Evolutionary conservation across 23 tunicate genomes (phyloP), one percentile per base, ranked within the genome.

Genomic region (Ciona savignyi): DNA sequence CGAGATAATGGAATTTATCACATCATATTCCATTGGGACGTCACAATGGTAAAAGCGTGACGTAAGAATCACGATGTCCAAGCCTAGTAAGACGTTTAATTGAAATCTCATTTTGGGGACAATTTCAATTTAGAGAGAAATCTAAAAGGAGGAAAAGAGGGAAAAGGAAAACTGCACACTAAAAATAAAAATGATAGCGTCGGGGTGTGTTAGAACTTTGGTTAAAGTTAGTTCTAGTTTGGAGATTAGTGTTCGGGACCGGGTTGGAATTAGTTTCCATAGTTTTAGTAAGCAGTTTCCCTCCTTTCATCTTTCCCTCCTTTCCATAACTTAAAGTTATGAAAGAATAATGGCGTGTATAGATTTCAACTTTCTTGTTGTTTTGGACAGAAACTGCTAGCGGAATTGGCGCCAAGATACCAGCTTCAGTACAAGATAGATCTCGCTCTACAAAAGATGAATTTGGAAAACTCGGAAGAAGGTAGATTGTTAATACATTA

Each of bases 341-440:
- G n/a, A n/a, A n/a, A n/a, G n/a, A n/a, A n/a, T n/a, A n/a, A n/a
- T n/a, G n/a, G n/a, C n/a, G n/a, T n/a, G n/a, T n/a, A n/a, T n/a
- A n/a, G n/a, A n/a, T n/a, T n/a, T n/a, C n/a, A n/a, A 49, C 22
- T 25, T 21, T 64, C 23, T 21, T 64, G 23, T 19, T 19, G 4
- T 28, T 33, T 33, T 33, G 9, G 23, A 15, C 32, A 72, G 76
- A 49, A 72, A 27, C 56, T 72, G 1, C 64, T 72, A 15, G 76
- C 76, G 33, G 34, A 72, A 32, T 26, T 72, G 32, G 23, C 56
- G 3, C 76, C 76, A 11, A 42, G 76, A 3, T 72, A 72, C 21
- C 49, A 33, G 63, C 76, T 72, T 2, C 76, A 72, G 22, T 72
- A 72, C 23, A 72, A 72, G 65, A 72, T 72, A 30, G 76, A 72